phyloP scores from a whole-genome alignment of 2,888 invertebrate species.

The Amphipoea oculea region DNA sequence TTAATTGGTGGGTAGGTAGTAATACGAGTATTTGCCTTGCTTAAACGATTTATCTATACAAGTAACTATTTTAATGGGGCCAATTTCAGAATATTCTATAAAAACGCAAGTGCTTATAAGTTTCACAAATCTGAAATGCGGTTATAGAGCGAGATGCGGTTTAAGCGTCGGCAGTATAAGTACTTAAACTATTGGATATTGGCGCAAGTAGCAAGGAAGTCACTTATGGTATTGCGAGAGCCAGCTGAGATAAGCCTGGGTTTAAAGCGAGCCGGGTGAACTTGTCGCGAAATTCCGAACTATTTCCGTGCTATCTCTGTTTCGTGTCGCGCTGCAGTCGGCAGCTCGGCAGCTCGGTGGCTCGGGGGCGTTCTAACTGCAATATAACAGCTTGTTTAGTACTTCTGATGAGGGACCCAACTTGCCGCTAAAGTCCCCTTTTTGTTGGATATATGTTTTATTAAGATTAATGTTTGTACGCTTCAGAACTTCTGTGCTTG shows the following conservation, averaged over 20 bases:
- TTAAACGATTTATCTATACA: conserved; percentile 3
- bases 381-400: conserved; percentile 57
- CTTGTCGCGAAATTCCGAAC: conserved; percentile 72
- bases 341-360: conserved; percentile 38
- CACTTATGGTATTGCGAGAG: conserved; percentile 61
- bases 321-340: conserved; percentile 64
- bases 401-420: conserved; percentile 38
- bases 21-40: conserved; percentile 2
- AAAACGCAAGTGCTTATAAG: not conserved
- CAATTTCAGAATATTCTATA: not conserved
- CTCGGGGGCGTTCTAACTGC: conserved; percentile 48
- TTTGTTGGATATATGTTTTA: conserved; percentile 31
- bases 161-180: not conserved
- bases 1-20: conserved; percentile 23
- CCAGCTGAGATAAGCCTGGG: conserved; percentile 72
- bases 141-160: conserved; percentile 8
- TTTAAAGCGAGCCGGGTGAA: conserved; percentile 68
- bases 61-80: not conserved
- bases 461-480: conserved; percentile 38
- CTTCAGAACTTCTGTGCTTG: conserved; percentile 24
- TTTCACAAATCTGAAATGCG: conserved; percentile 8
- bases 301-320: conserved; percentile 67
- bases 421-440: conserved; percentile 25
- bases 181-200: conserved; percentile 44
- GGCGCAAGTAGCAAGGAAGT: conserved; percentile 63